phyloP scores from a whole-genome alignment of 2,888 invertebrate species.

The Nomada fucata region DNA sequence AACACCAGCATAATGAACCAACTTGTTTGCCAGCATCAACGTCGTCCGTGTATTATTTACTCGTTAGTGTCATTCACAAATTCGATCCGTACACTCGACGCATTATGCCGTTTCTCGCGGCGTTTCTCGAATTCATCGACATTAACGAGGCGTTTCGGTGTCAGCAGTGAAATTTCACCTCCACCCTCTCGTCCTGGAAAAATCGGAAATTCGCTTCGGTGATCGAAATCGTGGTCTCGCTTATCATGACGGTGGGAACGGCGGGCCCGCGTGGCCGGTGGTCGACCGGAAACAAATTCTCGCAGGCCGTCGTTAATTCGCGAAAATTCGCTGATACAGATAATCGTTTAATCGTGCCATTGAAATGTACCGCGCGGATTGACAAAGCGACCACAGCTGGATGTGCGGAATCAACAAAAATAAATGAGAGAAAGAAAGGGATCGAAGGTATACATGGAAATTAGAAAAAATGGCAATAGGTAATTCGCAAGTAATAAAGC shows the following conservation, averaged over 20 bases:
- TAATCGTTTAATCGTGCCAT: slow-evolving; percentile 54
- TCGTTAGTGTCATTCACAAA: slow-evolving; percentile 67
- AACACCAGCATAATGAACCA: slow-evolving; percentile 68
- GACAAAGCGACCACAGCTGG: slow-evolving; percentile 9
- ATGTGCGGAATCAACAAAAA: slow-evolving; percentile 8
- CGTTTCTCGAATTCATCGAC: slow-evolving; percentile 56
- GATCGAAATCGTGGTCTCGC: slow-evolving; percentile 31
- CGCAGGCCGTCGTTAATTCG: slow-evolving; percentile 55
- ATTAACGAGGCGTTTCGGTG: slow-evolving; percentile 65
- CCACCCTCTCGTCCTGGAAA: slow-evolving; percentile 24
- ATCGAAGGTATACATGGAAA: not conserved
- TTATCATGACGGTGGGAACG: slow-evolving; percentile 28
- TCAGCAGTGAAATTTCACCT: slow-evolving; percentile 57
- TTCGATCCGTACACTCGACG: slow-evolving; percentile 50
- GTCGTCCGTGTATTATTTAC: slow-evolving; percentile 69
- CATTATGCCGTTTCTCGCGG: slow-evolving; percentile 45
- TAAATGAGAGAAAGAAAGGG: not conserved
- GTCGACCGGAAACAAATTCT: slow-evolving; percentile 37
- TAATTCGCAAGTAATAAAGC: no score
- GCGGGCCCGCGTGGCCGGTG: slow-evolving; percentile 2
- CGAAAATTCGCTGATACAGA: slow-evolving; percentile 67
- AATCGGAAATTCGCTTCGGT: slow-evolving; percentile 46
- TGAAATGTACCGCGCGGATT: slow-evolving; percentile 22
- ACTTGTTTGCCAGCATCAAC: slow-evolving; percentile 67
- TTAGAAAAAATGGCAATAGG: not conserved